Base-by-base conservation (phyloP, 2,113 vertebrate genomes). In the Spilogale gracilis region DNA sequence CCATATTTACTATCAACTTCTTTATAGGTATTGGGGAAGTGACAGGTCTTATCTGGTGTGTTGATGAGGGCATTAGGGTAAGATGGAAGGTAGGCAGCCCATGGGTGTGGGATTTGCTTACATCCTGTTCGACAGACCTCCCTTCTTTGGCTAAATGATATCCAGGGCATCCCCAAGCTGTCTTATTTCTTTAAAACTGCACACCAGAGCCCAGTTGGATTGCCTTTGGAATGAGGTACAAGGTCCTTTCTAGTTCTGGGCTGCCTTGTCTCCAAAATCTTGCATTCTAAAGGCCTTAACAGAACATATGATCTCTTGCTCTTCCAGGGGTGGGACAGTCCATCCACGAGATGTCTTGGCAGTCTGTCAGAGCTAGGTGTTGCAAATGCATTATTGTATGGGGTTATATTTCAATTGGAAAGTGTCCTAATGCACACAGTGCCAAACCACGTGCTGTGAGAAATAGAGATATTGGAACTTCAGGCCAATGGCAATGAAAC, bases 321-420 rank as follows among this genome's bases (percentile, higher is more conserved):
- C 92, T 92, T 81, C 45, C 79, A 91, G 89, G 60, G 50, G 81
- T 78, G 63, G 54, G 67, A 43, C 95, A 89, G 50, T 56, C n/a
- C 50, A 83, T 74, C 83, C 20, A 32, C 65, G 54, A 80, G 78
- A 54, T 16, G 30, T 27, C 63, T 82, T 83, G 76, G 73, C 83
- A 86, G 21, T 54, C 71, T 79, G 38, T 92, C 81, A 84, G 80
- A 86, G 69, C 73, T 87, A 25, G 81, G 71, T 78, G 76, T 81
- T 74, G 56, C 61, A 95, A 73, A 90, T 5, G 9, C 25, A 79
- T 78, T 56, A 61, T 65, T 13, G 54, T 43, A 21, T 9, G 58
- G 18, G 30, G 16, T 21, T 83, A 30, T 30, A 43, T 85, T 89
- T 82, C 48, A 96, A 58, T 1, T 14, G 9, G 38, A 82, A 86